Evolutionary conservation across 2,113 vertebrate species (phyloP), one percentile per base, ranked within the genome.

Genomic region (Passer montanus): DNA sequence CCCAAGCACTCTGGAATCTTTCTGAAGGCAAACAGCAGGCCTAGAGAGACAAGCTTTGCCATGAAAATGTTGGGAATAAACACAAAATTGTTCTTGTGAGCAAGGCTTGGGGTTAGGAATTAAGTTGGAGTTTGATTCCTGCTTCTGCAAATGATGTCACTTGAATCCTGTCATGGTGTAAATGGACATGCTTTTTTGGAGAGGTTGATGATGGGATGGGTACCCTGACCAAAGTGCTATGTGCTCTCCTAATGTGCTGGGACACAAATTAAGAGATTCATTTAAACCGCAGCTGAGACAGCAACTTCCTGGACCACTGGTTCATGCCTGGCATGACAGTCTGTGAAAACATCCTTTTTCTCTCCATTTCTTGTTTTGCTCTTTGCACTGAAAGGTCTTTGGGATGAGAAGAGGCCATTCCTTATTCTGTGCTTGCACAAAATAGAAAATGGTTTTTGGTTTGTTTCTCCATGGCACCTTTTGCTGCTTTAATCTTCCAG

Each of bases 1-100:
- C 88, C 47, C 44, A n/a, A 93, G 88, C 16, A 6, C 72, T 77
- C 82, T 85, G 75, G 77, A 88, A 90, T 87, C 81, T 96, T 66
- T 86, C 78, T 76, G 2, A 46, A 91, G 94, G 76, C 70, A 92
- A 94, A 85, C 37, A 80, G 59, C 15, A 9, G 56, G 44, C 62
- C 64, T 33, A 8, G 82, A 68, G 92, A 88, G 83, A 60, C 0
- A 7, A 89, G 66, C 41, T 44, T 44, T 68, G 74, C 84, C 2
- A 1, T 1, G 24, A 46, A 81, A 84, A 43, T 0, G 15, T 55
- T 30, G 64, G 43, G n/a, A 55, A 27, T 30, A 16, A 68, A 24
- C 56, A 94, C 69, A 79, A 87, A 91, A 81, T 35, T 19, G 20
- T n/a, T 92, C 66, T 72, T 89, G 60, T 79, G 69, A 80, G 69